phyloP scores from a whole-genome alignment of 2,888 invertebrate species.

The Pristionchus exspectatus region DNA sequence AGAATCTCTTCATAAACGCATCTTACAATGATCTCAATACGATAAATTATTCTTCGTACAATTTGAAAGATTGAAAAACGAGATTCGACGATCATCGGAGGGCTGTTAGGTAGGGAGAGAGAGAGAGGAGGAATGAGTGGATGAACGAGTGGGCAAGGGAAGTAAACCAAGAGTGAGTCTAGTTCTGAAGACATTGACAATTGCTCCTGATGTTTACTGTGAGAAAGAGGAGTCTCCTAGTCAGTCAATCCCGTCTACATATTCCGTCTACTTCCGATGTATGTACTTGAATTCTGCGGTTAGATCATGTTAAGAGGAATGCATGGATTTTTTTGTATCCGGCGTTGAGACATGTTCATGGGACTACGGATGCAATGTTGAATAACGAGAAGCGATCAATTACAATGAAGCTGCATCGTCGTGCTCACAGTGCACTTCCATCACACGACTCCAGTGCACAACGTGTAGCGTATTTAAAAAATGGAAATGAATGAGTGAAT shows the following conservation, averaged over 20 bases:
- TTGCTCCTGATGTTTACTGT: background rate
- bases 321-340: no score
- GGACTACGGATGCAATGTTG: background rate
- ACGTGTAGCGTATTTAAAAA: no score
- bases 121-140: background rate
- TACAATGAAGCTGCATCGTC: background rate
- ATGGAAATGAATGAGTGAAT: no score
- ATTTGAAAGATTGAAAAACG: no score
- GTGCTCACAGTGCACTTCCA: background rate
- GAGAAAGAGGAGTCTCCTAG: background rate
- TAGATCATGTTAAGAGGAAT: no score
- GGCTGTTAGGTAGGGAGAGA: background rate
- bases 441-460: background rate
- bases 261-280: background rate
- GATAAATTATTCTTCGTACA: background rate
- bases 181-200: background rate
- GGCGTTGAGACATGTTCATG: no score
- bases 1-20: constrained; percentile 1
- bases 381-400: background rate
- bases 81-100: background rate
- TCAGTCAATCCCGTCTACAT: background rate
- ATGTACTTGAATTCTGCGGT: no score
- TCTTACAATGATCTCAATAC: background rate
- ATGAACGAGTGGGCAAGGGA: background rate
- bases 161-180: background rate